Evolutionary conservation across 2,797 vertebrate species (phyloP), one percentile per base, ranked within the genome.

Genomic region (Silurus lanzhouensis): DNA sequence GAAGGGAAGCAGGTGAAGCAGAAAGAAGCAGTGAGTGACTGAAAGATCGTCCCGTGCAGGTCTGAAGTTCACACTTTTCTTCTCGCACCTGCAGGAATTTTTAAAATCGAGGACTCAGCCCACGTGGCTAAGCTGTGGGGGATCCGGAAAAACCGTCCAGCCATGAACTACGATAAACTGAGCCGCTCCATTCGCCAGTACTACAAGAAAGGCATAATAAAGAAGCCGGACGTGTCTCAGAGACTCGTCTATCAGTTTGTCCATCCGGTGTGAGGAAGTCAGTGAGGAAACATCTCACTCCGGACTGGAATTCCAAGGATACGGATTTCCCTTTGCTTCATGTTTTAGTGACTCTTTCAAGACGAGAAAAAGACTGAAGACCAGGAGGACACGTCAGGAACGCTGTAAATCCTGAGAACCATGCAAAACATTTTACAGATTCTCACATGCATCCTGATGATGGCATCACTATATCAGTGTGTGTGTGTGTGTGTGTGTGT

Each of bases 151-250:
- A 99, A 99, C 88, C 96, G 98, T 0, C 98, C 98, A 0, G 98
- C 98, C 75, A 99, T 99, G 98, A 99, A 99, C 95, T 99, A 99
- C 31, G 98, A 99, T 94, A 99, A 99, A 88, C 95, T 99, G 92
- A 99, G 98, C 93, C 98, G 98, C 88, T 99, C 98, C 91, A 99
- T 99, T 91, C 97, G 98, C 60, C 98, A 99, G 92, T 99, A 99
- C 95, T 99, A 99, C 93, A 99, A 98, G 94, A 99, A 99, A 89
- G 98, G 98, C 44, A 99, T 99, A 93, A 99, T 99, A 88, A 96
- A 97, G 8, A 99, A 99, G 85, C 98, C 98, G 0, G 97, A 98
- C 83, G 95, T 99, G 90, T 99, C 98, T 58, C 98, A 99, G 94
- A 97, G 98, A 91, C 96, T 99, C 15, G 98, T 99, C 85, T 99